phyloP scores from a whole-genome alignment of 2,888 invertebrate genomes.

The Parnassius mnemosyne region DNA sequence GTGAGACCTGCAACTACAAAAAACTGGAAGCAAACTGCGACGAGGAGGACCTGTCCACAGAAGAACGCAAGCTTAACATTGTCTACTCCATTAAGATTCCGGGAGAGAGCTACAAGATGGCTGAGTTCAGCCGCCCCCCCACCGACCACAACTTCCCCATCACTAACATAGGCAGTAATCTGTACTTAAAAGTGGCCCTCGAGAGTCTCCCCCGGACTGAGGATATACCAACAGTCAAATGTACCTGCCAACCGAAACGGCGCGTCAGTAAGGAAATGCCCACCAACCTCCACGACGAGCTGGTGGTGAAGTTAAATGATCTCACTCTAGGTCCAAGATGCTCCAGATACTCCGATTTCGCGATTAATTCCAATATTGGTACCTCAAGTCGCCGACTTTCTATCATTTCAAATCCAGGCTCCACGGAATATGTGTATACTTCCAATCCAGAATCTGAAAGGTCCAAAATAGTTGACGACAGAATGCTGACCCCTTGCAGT shows the following conservation, averaged over 20 bases:
- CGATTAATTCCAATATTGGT: constrained; percentile 49
- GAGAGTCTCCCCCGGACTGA: constrained; percentile 88
- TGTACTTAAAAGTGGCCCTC: constrained; percentile 81
- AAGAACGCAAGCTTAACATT: constrained; percentile 73
- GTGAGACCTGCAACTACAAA: constrained; percentile 73
- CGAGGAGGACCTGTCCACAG: constrained; percentile 47
- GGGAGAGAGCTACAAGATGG: constrained; percentile 79
- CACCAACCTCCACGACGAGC: constrained; percentile 53
- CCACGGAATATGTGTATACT: constrained; percentile 42
- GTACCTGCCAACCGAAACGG: constrained; percentile 60
- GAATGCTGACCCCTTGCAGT: constrained; percentile 86
- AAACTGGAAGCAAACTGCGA: constrained; percentile 73
- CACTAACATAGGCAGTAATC: constrained; percentile 83
- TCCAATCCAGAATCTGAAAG: constrained; percentile 35
- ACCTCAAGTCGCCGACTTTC: constrained; percentile 47
- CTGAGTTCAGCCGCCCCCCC: constrained; percentile 79
- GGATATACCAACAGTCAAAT: constrained; percentile 83
- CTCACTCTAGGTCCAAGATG: constrained; percentile 64
- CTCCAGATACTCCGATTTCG: constrained; percentile 42
- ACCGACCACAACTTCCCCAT: constrained; percentile 87
- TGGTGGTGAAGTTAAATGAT: constrained; percentile 66
- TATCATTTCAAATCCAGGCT: constrained; percentile 42
- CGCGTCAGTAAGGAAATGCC: constrained; percentile 60
- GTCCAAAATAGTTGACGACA: constrained; percentile 81
- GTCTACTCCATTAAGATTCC: constrained; percentile 86